phyloP scores from a whole-genome alignment of 2,113 vertebrate species.

The Tor tambroides region DNA sequence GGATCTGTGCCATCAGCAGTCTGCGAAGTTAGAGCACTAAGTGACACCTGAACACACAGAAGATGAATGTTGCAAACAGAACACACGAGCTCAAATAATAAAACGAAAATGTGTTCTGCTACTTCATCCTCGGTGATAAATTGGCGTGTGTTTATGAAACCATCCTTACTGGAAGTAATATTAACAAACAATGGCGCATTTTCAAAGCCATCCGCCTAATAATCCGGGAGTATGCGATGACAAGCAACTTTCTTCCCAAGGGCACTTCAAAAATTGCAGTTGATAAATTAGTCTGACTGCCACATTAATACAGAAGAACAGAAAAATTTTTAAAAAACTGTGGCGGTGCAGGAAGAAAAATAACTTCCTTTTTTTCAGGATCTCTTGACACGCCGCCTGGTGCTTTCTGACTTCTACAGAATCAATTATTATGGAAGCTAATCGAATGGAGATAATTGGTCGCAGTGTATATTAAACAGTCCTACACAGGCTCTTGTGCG shows the following conservation, averaged over 20 bases:
- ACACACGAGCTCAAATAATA: conserved; percentile 34
- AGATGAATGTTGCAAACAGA: conserved; percentile 31
- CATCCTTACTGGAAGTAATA: conserved; percentile 32
- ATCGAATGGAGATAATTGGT: conserved; percentile 53
- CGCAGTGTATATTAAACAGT: conserved; percentile 38
- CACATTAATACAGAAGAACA: conserved; percentile 21
- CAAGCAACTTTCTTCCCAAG: conserved; percentile 33
- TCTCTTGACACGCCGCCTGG: conserved; percentile 29
- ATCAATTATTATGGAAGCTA: conserved; percentile 43
- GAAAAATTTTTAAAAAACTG: too few species aligned
- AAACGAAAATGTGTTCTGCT: conserved; percentile 36
- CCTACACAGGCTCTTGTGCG: conserved; percentile 26
- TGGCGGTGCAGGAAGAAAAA: background rate
- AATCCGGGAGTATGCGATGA: conserved; percentile 12
- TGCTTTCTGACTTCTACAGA: conserved; percentile 21
- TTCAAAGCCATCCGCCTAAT: conserved; percentile 31
- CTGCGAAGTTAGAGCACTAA: conserved; percentile 4
- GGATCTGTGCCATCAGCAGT: conserved; percentile 27
- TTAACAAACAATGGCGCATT: conserved; percentile 35
- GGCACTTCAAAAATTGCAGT: conserved; percentile 31
- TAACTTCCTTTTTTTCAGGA: conserved; percentile 34
- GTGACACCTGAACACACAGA: conserved; percentile 39
- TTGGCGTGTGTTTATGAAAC: conserved; percentile 39
- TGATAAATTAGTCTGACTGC: conserved; percentile 39
- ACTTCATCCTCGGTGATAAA: conserved; percentile 20